Evolutionary conservation across 2,888 invertebrate species (phyloP), one percentile per base, ranked within the genome.

Genomic region (Julus scandinavius): DNA sequence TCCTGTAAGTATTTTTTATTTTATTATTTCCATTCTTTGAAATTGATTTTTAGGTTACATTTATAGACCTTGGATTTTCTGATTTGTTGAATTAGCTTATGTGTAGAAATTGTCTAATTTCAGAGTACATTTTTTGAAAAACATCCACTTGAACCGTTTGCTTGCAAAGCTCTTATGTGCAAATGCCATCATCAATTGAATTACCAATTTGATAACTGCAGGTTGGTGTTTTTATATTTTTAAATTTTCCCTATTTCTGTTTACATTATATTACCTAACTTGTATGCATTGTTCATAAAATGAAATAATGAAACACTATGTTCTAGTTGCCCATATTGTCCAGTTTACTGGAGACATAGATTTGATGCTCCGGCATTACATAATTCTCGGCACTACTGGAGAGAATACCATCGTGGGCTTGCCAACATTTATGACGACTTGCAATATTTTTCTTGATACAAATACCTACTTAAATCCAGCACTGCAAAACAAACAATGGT

Each of bases 261-360:
- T 38, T n/a, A 11, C 84, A 84, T 4, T 84, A 4, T 0, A 2
- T 11, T 83, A 4, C 83, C n/a, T 15, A n/a, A 63, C 2, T n/a
- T 63, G 63, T 63, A 49, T 49, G 49, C 11, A 49, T 63, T 63
- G 9, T n/a, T 20, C 63, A 13, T 63, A 9, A 63, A 29, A 29
- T 29, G 29, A 29, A 29, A 29, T 29, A 29, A 29, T 29, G 29
- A 29, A 29, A 29, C 29, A 29, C 29, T 84, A 2, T 84, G n/a
- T 17, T 45, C n/a, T 84, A 84, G 84, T 84, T 84, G 84, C 84
- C 38, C 84, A 13, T 84, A 84, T n/a, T 84, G 84, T n/a, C 84
- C 84, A n/a, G 5, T 17, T 17, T 84, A 84, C 84, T 84, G 84
- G 84, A 84, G 84, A 45, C 17, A 15, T 15, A 38, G 84, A 84